Conservation (phyloP, 2,113 vertebrate species). For the Stigmatopora nigra region DNA sequence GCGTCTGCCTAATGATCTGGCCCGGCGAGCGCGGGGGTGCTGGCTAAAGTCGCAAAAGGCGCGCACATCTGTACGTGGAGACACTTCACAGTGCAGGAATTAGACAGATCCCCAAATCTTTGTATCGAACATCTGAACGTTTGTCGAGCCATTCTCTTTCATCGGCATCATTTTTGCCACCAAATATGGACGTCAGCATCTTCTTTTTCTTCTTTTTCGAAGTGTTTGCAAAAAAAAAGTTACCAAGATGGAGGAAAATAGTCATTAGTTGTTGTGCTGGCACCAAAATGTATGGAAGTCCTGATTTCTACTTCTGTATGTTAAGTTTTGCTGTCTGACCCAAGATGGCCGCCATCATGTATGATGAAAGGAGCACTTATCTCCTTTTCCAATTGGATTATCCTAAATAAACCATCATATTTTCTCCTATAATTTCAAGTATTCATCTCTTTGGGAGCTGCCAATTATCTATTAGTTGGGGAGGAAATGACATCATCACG, state of each 20-base stretch:
- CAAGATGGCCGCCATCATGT: too few species aligned
- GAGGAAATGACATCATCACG: neutral
- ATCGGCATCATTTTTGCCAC: slow-evolving; percentile 21
- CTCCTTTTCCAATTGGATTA: too few species aligned
- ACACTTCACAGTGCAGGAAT: slow-evolving; percentile 45
- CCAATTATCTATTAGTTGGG: slow-evolving; percentile 22
- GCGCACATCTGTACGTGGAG: slow-evolving; percentile 48
- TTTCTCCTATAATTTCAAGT: too few species aligned
- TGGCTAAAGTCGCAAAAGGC: slow-evolving; percentile 66
- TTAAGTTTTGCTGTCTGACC: too few species aligned
- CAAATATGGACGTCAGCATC: too few species aligned
- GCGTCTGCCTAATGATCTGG: slow-evolving; percentile 78
- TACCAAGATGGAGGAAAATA: too few species aligned
- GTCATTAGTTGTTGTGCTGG: too few species aligned
- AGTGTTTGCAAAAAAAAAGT: slow-evolving; percentile 15
- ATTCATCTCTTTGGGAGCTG: slow-evolving; percentile 12
- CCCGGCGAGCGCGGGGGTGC: slow-evolving; percentile 70
- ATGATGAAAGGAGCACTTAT: too few species aligned
- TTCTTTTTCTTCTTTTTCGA: slow-evolving; percentile 29
- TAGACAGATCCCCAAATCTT: slow-evolving; percentile 29
- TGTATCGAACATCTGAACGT: slow-evolving; percentile 65
- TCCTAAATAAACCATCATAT: too few species aligned
- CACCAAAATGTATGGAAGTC: too few species aligned
- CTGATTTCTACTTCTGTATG: too few species aligned
- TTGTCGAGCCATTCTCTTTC: slow-evolving; percentile 18